Percentiles rank a stretch among this genome's conserved stretches.
Evolutionary conservation across 2,797 vertebrate genomes (phyloP).

Genomic region (Xiphorhynchus erythropygius): DNA sequence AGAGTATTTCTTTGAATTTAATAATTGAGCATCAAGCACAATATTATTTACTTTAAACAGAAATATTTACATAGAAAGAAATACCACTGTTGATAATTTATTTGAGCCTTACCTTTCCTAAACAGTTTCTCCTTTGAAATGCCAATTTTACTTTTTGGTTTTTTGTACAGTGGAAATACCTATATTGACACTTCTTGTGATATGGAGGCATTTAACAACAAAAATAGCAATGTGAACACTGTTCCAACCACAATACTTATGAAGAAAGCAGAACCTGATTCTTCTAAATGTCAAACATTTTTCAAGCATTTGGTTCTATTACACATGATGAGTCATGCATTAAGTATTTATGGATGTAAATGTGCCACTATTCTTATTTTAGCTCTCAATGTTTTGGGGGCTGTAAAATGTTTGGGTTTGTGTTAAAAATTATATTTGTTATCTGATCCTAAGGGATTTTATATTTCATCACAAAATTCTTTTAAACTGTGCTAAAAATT

Average conservation of each 20-base stretch:
- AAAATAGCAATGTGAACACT: neutral
- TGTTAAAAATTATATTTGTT: neutral
- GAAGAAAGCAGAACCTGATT: conserved; percentile 9
- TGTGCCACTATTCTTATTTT: conserved; percentile 26
- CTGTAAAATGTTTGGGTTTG: neutral
- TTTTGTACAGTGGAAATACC: neutral
- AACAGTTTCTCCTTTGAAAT: neutral
- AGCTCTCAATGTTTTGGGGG: neutral
- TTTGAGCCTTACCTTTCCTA: neutral
- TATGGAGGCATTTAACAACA: conserved; percentile 4
- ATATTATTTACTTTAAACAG: neutral
- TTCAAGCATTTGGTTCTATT: conserved; percentile 35
- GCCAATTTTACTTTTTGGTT: neutral
- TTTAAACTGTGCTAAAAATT: neutral
- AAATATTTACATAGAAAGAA: neutral
- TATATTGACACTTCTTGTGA: neutral
- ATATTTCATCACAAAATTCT: neutral
- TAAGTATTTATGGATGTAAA: conserved; percentile 55
- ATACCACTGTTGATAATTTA: neutral
- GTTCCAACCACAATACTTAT: neutral
- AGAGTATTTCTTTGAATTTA: neutral
- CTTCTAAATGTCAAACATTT: conserved; percentile 34
- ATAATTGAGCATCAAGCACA: neutral
- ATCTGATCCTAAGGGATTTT: neutral
- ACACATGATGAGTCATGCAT: conserved; percentile 37